phyloP scores from a whole-genome alignment of 2,888 invertebrate genomes.

The Crocallis elinguaria region DNA sequence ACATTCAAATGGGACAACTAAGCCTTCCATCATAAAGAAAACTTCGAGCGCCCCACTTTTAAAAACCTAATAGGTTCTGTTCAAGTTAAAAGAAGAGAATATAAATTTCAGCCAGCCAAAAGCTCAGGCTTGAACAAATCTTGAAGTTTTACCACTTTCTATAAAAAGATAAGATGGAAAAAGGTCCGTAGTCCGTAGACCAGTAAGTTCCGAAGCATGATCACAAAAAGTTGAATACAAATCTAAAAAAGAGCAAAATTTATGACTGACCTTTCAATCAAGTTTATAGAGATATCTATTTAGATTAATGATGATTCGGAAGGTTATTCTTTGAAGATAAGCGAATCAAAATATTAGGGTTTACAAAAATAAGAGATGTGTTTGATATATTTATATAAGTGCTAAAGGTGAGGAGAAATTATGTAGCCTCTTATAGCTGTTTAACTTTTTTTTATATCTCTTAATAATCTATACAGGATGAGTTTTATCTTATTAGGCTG shows the following conservation, averaged over 20 bases:
- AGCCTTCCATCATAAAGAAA: conserved; percentile 1
- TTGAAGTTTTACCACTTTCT: conserved; percentile 26
- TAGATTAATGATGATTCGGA: conserved; percentile 9
- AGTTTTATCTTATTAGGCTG: too few species aligned
- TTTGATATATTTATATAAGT: neutral
- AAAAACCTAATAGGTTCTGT: conserved; percentile 4
- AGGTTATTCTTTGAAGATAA: conserved; percentile 2
- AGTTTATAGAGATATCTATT: conserved; percentile 9
- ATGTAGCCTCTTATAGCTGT: too few species aligned
- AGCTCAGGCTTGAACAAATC: conserved; percentile 13
- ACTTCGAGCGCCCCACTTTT: neutral
- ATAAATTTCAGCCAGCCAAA: conserved; percentile 21
- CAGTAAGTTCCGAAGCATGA: conserved; percentile 23
- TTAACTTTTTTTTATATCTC: too few species aligned
- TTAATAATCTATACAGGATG: too few species aligned
- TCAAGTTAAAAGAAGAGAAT: conserved; percentile 8
- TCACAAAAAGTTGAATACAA: conserved; percentile 28
- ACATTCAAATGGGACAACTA: too few species aligned
- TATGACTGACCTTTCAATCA: conserved; percentile 27
- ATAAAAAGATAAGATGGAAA: conserved; percentile 29
- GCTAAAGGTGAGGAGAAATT: neutral
- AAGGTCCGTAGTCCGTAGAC: conserved; percentile 11
- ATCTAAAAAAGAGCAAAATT: conserved; percentile 20
- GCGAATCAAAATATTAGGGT: neutral
- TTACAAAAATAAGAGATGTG: neutral